These are phyloP conservation scores for Andinoacara biseriatus DNA, from an alignment of 2,113 vertebrate genomes.

Conservation along the genomic window DNA sequence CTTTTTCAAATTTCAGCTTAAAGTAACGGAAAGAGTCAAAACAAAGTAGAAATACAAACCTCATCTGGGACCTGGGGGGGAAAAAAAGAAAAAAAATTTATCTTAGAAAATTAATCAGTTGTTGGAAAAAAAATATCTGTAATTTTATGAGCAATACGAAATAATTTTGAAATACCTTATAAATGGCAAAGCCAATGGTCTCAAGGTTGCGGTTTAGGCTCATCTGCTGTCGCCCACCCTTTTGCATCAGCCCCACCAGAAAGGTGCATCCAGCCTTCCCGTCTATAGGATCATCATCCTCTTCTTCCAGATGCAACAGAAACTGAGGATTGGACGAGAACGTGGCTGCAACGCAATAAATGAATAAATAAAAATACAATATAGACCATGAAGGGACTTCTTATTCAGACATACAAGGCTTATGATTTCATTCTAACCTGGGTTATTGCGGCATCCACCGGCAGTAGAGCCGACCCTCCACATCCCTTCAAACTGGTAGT, in stretches of 20 bases:
- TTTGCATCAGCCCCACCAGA: slow-evolving; percentile 81
- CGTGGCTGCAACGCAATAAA: slow-evolving; percentile 66
- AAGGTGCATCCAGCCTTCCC: slow-evolving; percentile 76
- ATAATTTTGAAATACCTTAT: slow-evolving; percentile 58
- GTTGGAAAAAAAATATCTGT: not conserved
- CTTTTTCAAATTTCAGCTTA: not conserved
- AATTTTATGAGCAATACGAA: not conserved
- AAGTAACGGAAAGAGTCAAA: not conserved
- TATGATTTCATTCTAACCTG: slow-evolving; percentile 24
- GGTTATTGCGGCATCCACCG: slow-evolving; percentile 81
- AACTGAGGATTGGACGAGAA: slow-evolving; percentile 82
- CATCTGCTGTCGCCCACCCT: slow-evolving; percentile 61
- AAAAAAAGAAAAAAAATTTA: slow-evolving; percentile 12
- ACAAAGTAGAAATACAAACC: slow-evolving; percentile 53
- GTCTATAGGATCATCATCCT: slow-evolving; percentile 73
- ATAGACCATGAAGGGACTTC: not conserved
- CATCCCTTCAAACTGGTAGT: slow-evolving; percentile 80
- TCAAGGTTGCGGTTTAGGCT: slow-evolving; percentile 44
- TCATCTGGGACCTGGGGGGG: slow-evolving; percentile 70
- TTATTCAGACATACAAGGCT: not conserved
- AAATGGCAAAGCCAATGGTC: slow-evolving; percentile 77
- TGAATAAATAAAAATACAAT: not conserved
- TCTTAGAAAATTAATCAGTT: not conserved
- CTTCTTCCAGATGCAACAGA: slow-evolving; percentile 74
- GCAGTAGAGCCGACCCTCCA: slow-evolving; percentile 85